phyloP scores from a whole-genome alignment of 2,113 vertebrate species.

The Cygnus atratus region DNA sequence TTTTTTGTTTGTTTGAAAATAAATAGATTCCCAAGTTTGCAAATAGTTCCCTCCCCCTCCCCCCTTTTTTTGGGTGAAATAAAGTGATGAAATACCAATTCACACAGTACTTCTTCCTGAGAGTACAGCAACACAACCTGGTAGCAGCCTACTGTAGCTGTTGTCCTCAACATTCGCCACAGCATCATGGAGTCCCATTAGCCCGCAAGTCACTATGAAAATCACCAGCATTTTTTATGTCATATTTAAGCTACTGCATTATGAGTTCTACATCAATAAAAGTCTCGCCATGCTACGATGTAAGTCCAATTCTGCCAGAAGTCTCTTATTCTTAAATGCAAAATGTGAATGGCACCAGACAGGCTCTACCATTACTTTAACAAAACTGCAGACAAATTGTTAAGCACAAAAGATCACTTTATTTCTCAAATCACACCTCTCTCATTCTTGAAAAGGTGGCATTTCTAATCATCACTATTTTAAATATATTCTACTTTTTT shows the following conservation, averaged over 20 bases:
- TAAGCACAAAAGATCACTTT: conserved; percentile 57
- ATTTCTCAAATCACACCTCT: conserved; percentile 50
- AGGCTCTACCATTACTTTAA: neutral
- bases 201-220: neutral
- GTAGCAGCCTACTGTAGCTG: neutral
- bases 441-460: conserved; percentile 45
- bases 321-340: neutral
- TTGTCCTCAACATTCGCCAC: neutral
- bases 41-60: neutral
- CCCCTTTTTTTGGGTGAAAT: neutral
- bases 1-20: neutral
- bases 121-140: neutral
- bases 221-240: neutral
- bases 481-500: conserved; percentile 31
- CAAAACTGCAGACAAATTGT: neutral
- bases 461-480: conserved; percentile 21
- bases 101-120: neutral
- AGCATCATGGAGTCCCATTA: neutral
- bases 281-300: neutral
- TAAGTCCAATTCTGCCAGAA: neutral
- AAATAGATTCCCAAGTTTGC: neutral
- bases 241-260: neutral
- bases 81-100: neutral
- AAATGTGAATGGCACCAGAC: neutral
- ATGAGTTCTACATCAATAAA: neutral